Base-by-base conservation (phyloP, 2,888 invertebrate species). In the Idaea aversata region DNA sequence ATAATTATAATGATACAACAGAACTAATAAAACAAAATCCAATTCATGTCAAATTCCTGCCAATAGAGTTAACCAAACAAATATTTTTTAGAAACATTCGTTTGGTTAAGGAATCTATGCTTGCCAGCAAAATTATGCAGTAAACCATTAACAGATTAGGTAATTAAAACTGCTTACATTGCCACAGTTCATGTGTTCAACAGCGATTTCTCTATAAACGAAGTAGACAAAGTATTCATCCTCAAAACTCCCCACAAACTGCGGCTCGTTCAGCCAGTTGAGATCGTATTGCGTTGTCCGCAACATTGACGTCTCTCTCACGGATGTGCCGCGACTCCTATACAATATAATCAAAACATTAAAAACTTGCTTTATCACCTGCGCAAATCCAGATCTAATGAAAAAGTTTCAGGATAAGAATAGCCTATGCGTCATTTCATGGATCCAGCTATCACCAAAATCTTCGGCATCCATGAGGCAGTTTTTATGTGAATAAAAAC, bases 161-260 rank as follows among this genome's bases (percentile, higher is more conserved):
- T 47, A 47, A 47, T 6, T 47, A 5, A 47, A 10, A 47, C 0
- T 47, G 47, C 6, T 76, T 63, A 97, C 98, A 95, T 98, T 98
- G 76, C 98, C 98, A 85, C 98, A 98, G 83, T 97, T 98, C 85
- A 98, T 97, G 85, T 96, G 97, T 87, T 99, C 98, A 15, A 98
- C 96, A 15, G 98, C 98, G 16, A 96, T 95, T 87, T 99, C 98
- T 67, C 98, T 94, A 84, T 98, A 98, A 71, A 99, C 94, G 86
- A 98, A 98, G 84, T 98, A 99, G 0, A 98, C 96, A 86, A 96
- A 97, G 76, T 95, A 94, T 62, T 97, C 97, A 58, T 97, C 96
- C 85, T 98, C 98, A 81, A 98, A 98, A 67, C 97, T 97, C 58
- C 97, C 97, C 61, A 98, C 97, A 82, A 98, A 98, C 82, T 98